Percentiles rank a stretch among this genome's conserved stretches.
phyloP scores from a whole-genome alignment of 2,113 vertebrate genomes.

The Pedetes capensis region DNA sequence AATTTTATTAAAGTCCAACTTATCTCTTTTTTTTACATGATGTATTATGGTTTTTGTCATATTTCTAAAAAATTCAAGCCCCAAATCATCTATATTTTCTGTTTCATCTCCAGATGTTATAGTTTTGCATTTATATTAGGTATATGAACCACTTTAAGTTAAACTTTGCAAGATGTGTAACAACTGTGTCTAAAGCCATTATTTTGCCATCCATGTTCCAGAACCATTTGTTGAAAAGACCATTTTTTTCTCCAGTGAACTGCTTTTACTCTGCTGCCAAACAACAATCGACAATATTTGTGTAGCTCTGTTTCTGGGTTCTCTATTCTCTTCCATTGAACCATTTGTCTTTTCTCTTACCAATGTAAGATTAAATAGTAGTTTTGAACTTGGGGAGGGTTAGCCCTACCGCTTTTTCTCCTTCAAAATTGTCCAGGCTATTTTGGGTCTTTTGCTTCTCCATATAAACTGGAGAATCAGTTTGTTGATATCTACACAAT shows the following conservation, averaged over 20 bases:
- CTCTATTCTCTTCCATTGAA: background rate
- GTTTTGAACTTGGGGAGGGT: background rate
- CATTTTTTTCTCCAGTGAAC: background rate
- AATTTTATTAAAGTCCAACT: background rate
- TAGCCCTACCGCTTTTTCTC: background rate
- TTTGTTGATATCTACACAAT: background rate
- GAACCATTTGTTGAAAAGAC: background rate
- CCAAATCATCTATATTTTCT: background rate
- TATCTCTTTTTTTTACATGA: too few relatives aligned
- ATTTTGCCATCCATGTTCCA: background rate
- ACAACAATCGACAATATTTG: background rate
- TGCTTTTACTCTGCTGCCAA: background rate
- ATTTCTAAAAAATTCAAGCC: too few relatives aligned
- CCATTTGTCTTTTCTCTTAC: background rate
- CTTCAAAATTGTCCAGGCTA: background rate
- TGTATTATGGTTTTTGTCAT: too few relatives aligned
- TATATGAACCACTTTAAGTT: background rate
- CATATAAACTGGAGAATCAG: background rate
- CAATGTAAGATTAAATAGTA: too few relatives aligned
- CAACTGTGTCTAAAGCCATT: background rate
- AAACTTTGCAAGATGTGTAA: background rate
- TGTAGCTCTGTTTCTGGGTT: background rate
- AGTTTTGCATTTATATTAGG: background rate
- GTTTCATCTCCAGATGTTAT: background rate
- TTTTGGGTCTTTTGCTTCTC: background rate